Base-by-base conservation (phyloP, 2,797 vertebrate genomes). In the Acrossocheilus wenchowensis region DNA sequence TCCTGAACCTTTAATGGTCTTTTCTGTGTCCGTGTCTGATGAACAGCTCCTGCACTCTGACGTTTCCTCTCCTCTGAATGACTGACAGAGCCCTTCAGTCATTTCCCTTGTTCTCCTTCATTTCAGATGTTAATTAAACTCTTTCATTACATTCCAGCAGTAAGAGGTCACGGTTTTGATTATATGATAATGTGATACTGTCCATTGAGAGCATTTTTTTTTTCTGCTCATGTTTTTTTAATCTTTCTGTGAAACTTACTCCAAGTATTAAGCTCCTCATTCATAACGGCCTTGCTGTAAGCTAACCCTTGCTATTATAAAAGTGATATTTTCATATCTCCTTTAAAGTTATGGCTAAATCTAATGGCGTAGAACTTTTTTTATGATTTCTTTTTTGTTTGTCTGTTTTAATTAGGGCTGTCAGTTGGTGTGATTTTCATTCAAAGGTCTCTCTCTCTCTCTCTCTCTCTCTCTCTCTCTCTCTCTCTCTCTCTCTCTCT, bases 41-140 rank as follows among this genome's bases (percentile, higher is more conserved):
- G 73, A 57, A 71, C 71, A 19, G 30, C 57, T 86, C 43, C 79
- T 41, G 7, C 75, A 66, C 41, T 54, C 45, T 84, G 39, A 69
- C 41, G 21, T 68, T 68, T 83, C 64, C 69, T 66, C n/a, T 64
- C 41, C 84, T 12, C 79, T 52, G 64, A 52, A 34, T 78, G 77
- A 85, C 64, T 81, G 86, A 78, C 81, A 69, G 62, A 54, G 45
- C 62, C 57, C 71, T 36, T 73, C 36, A 62, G 81, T 62, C 60
- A 85, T 90, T 90, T 91, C 48, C 85, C 82, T 83, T 90, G 72
- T 43, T 86, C 86, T 85, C 91, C 81, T 79, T 83, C 85, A 39
- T 82, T 88, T 83, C 72, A 82, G 75, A 89, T 88, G 84, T 86
- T 91, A 91, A 90, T 90, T 89, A 81, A 91, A 88, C 82, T 79